These are phyloP conservation scores for Pelodytes ibericus DNA, from an alignment of 2,797 vertebrate species.

Conservation along the genomic window DNA sequence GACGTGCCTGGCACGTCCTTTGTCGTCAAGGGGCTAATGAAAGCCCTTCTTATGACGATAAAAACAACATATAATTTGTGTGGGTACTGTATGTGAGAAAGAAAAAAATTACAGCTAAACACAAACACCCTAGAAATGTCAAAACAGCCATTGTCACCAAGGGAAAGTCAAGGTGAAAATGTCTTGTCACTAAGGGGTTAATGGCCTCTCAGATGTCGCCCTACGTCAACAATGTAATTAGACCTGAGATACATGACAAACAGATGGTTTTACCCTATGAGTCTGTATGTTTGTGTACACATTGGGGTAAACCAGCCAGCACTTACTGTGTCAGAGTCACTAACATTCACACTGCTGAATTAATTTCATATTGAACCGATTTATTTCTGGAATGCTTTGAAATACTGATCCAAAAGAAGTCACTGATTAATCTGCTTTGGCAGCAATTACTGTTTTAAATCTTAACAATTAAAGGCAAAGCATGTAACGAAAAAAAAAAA, in stretches of 20 bases:
- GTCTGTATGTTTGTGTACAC: slow-evolving; percentile 18
- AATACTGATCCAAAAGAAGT: background rate
- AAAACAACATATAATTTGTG: too few species aligned
- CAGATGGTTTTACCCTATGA: slow-evolving; percentile 24
- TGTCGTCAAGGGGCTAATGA: too few species aligned
- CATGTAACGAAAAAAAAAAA: background rate
- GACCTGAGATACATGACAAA: slow-evolving; percentile 11
- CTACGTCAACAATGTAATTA: too few species aligned
- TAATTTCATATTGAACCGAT: slow-evolving; percentile 3
- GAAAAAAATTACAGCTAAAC: too few species aligned
- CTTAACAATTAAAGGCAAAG: slow-evolving; percentile 4
- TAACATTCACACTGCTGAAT: slow-evolving; percentile 20
- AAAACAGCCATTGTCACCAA: too few species aligned
- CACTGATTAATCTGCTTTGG: background rate
- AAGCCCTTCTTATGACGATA: too few species aligned
- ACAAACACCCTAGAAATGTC: too few species aligned
- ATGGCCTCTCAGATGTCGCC: too few species aligned
- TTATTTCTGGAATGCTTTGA: slow-evolving; percentile 34
- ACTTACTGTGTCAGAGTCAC: slow-evolving; percentile 26
- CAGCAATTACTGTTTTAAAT: slow-evolving; percentile 4
- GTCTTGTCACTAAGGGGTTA: too few species aligned
- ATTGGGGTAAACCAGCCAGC: background rate
- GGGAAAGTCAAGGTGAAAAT: too few species aligned
- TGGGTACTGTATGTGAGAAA: too few species aligned
- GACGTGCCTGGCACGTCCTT: too few species aligned